Percentiles rank a stretch among this genome's conserved stretches.
These are phyloP conservation scores for Epinephelus moara DNA, from an alignment of 2,113 vertebrate genomes.

Conservation along the genomic window DNA sequence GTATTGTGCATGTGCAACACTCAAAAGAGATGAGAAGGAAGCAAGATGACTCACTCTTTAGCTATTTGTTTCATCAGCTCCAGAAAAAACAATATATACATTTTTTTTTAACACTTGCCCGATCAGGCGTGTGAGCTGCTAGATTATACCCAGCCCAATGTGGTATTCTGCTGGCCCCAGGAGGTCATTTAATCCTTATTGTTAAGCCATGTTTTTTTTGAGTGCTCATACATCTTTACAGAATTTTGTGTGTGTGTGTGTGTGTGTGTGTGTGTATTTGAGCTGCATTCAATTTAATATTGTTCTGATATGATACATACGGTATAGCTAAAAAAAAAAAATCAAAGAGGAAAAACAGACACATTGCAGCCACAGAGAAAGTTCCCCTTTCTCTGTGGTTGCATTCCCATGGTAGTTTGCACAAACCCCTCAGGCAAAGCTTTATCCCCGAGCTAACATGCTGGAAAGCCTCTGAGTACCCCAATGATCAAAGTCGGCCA, in stretches of 20 bases:
- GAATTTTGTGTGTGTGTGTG: background rate
- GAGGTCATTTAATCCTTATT: too few species aligned
- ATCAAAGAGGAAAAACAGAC: conserved; percentile 1
- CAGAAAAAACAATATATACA: too few species aligned
- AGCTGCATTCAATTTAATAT: background rate
- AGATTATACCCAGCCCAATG: too few species aligned
- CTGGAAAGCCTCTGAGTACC: conserved; percentile 81
- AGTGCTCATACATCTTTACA: background rate
- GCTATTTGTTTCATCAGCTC: too few species aligned
- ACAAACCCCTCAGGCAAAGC: conserved; percentile 66
- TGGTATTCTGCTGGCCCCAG: too few species aligned
- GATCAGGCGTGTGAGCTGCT: too few species aligned
- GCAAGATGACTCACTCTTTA: too few species aligned
- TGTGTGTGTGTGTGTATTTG: accelerated
- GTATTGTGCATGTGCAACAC: too few species aligned
- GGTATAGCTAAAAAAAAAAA: background rate
- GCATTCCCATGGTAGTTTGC: conserved; percentile 71
- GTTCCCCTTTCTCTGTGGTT: conserved; percentile 34
- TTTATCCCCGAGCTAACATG: conserved; percentile 78
- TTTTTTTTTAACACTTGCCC: too few species aligned
- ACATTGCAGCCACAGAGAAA: conserved; percentile 29
- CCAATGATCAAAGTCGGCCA: conserved; percentile 88
- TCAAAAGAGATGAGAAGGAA: too few species aligned
- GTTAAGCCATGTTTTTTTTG: background rate
- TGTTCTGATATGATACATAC: conserved; percentile 10